Evolutionary conservation across 2,113 vertebrate genomes (phyloP), one percentile per base, ranked within the genome.

Genomic region (Podocnemis expansa): DNA sequence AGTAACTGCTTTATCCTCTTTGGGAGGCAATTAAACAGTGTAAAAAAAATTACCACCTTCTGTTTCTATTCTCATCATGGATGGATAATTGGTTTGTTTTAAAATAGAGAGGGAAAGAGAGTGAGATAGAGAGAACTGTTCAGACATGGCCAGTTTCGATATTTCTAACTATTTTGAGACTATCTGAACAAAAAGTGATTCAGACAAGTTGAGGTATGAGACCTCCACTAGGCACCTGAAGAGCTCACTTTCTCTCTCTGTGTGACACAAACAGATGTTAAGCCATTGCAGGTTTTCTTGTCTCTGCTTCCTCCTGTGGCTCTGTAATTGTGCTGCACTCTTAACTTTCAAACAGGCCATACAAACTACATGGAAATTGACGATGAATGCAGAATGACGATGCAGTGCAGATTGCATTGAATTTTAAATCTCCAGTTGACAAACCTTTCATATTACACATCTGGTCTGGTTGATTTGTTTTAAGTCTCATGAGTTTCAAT

Each of bases 21-120:
- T 80, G 93, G 97, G 96, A 97, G 88, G 97, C 97, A 97, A 97
- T 97, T 97, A 97, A 95, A 85, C 90, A 96, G 76, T 82, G 86
- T 55, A 67, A 95, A 91, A 63, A 47, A 93, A 97, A 96, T 96
- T 93, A 93, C 91, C 95, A 95, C 93, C 87, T 96, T 93, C 90
- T 95, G 91, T 79, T 97, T 93, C 95, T 96, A 91, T 96, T 97
- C 95, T 88, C 84, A 94, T 82, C 89, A 89, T 78, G 91, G 86
- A 90, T 29, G 54, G 94, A 87, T 96, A 95, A 96, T 91, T 96
- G 92, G 89, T 91, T 91, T 93, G 84, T 91, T 96, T 94, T 87
- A 52, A 85, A 24, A 43, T 10, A 25, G 29, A 80, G 38, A 91
- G 92, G 85, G 27, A 47, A 10, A 47, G 52, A 85, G 24, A 41